Base-by-base conservation (phyloP, 2,113 vertebrate species). In the rabbit (Oryctolagus cuniculus) region DNA sequence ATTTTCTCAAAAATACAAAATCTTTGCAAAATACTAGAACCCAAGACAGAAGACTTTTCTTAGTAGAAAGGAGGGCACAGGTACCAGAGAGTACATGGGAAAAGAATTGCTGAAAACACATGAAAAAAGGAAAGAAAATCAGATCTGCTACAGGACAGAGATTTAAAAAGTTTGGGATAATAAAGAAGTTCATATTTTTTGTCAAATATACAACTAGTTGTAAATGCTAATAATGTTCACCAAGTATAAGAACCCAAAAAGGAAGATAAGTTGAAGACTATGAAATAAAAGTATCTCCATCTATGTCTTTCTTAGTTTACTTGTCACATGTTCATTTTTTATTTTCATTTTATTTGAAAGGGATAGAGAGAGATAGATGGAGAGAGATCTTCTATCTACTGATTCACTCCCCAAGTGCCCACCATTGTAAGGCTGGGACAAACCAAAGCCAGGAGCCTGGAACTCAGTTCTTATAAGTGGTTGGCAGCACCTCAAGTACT, bases 1-100 rank as follows among this genome's bases (percentile, higher is more conserved):
- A 82, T 36, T 95, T 61, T 80, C 10, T 75, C 5, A n/a, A 88
- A 61, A 81, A 77, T 83, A 70, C 70, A 90, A 83, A 81, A 63
- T 53, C 9, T 17, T 53, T 87, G n/a, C 27, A 7, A 25, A 53
- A 77, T 11, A 1, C 13, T 44, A 87, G 38, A 21, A 90, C 0
- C 11, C 27, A 82, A 74, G 10, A 55, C 12, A 12, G 8, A 63
- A 49, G 21, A 63, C 8, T 63, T 75, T 69, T 66, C n/a, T 51
- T 58, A 34, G 15, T 49, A 64, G 38, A 25, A 74, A 51, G 17
- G 4, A n/a, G 12, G 8, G 9, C 38, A 10, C 31, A 79, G 63
- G 64, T 55, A 34, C 49, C 78, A 36, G 34, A 19, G n/a, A 44
- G 53, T 64, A 15, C 3, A 5, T 75, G 21, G 44, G 8, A 27